phyloP scores from a whole-genome alignment of 2,797 vertebrate genomes.

The Danio albolineatus region DNA sequence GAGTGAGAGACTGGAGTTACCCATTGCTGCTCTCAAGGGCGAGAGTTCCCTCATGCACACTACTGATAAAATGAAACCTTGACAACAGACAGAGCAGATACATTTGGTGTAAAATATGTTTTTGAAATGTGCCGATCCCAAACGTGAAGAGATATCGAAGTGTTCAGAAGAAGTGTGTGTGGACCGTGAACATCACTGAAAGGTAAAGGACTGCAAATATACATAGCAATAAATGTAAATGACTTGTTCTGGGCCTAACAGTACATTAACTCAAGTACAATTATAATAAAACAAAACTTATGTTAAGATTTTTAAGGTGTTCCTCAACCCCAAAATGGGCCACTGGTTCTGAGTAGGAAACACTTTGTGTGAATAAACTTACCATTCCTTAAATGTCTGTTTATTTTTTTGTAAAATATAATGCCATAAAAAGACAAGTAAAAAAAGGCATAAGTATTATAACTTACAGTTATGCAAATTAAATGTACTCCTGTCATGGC shows the following conservation, averaged over 20 bases:
- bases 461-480: too few species aligned
- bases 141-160: background rate
- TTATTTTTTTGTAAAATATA: too few species aligned
- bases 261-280: background rate
- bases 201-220: background rate
- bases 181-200: background rate
- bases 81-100: constrained; percentile 5
- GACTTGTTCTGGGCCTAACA: background rate
- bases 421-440: too few species aligned
- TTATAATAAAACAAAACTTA: background rate
- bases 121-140: background rate
- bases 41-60: constrained; percentile 6
- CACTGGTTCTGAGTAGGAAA: background rate
- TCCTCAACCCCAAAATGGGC: background rate
- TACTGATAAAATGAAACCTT: constrained; percentile 26
- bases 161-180: background rate
- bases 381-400: too few species aligned
- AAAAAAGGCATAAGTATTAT: too few species aligned
- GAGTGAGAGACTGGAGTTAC: background rate
- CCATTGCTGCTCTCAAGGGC: constrained; percentile 37
- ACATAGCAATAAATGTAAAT: background rate
- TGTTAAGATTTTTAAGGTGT: too few species aligned
- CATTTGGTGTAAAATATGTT: constrained; percentile 12
- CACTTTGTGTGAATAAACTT: too few species aligned
- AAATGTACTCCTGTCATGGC: too few species aligned